A percentile compares a stretch with the other conserved stretches of the same genome.
Evolutionary conservation across 2,797 vertebrate genomes (phyloP).

Genomic region (Hoplostethus atlanticus): DNA sequence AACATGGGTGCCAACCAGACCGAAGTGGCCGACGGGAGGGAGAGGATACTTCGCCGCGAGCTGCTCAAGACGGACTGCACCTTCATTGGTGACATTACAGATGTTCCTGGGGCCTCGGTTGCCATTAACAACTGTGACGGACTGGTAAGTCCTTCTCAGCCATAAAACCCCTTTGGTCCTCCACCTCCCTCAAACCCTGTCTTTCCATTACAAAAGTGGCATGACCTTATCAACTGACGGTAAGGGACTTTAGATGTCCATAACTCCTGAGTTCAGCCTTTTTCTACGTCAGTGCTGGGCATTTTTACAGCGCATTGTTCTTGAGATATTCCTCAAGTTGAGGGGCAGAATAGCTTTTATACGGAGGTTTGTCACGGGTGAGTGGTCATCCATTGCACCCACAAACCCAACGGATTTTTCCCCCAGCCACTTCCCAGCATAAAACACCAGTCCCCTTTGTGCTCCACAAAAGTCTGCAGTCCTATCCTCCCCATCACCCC

Average conservation of each 20-base stretch:
- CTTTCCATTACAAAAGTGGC: conserved; percentile 49
- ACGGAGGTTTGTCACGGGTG: conserved; percentile 72
- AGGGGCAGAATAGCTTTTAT: conserved; percentile 58
- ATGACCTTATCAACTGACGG: conserved; percentile 67
- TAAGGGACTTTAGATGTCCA: conserved; percentile 43
- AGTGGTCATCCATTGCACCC: conserved; percentile 61
- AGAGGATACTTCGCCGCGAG: conserved; percentile 87
- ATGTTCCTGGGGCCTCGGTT: conserved; percentile 92
- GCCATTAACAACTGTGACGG: conserved; percentile 99
- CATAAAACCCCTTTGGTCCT: conserved; percentile 22
- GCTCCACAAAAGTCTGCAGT: conserved; percentile 51
- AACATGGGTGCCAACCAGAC: conserved; percentile 47
- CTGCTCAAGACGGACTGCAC: conserved; percentile 92
- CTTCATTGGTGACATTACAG: conserved; percentile 94
- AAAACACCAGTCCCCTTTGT: conserved; percentile 72
- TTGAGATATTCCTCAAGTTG: conserved; percentile 49
- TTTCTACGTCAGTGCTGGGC: conserved; percentile 56
- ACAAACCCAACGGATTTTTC: conserved; percentile 34
- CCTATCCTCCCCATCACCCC: conserved; percentile 64
- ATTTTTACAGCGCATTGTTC: conserved; percentile 73
- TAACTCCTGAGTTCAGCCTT: conserved; percentile 49
- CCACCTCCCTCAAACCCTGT: conserved; percentile 12
- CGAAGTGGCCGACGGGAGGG: conserved; percentile 13
- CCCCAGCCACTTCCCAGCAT: conserved; percentile 63
- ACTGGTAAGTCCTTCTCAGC: conserved; percentile 89